These are phyloP conservation scores for Masticophis lateralis DNA, from an alignment of 2,797 vertebrate species.

Conservation along the genomic window DNA sequence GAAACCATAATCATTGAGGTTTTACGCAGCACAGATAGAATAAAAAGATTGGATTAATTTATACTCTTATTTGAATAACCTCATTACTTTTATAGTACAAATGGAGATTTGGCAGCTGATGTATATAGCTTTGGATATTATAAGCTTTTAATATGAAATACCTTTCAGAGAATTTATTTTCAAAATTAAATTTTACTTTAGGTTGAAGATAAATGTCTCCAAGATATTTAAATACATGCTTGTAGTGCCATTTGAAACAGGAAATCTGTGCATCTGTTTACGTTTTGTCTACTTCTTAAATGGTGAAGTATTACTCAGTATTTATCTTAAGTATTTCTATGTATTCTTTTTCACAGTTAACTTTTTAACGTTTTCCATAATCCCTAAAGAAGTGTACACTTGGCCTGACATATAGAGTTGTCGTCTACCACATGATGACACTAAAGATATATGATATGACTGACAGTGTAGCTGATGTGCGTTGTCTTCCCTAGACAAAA, in stretches of 20 bases:
- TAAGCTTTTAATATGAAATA: slow-evolving; percentile 68
- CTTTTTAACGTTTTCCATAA: slow-evolving; percentile 82
- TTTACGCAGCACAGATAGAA: slow-evolving; percentile 83
- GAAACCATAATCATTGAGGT: slow-evolving; percentile 98
- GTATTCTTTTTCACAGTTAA: slow-evolving; percentile 78
- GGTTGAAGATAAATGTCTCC: slow-evolving; percentile 65
- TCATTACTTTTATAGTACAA: slow-evolving; percentile 96
- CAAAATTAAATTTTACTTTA: slow-evolving; percentile 64
- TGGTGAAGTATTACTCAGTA: slow-evolving; percentile 44
- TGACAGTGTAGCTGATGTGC: slow-evolving; percentile 91
- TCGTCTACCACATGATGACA: slow-evolving; percentile 93
- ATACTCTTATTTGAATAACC: slow-evolving; percentile 94
- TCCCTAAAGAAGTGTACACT: slow-evolving; percentile 86
- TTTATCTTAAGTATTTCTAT: slow-evolving; percentile 67
- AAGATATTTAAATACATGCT: slow-evolving; percentile 64
- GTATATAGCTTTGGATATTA: slow-evolving; percentile 81
- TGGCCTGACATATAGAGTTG: slow-evolving; percentile 97
- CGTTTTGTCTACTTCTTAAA: slow-evolving; percentile 64
- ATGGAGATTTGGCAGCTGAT: slow-evolving; percentile 85
- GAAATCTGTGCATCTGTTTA: slow-evolving; percentile 62
- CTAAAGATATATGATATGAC: slow-evolving; percentile 97
- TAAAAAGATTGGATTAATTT: slow-evolving; percentile 92
- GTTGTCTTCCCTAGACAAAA: slow-evolving; percentile 94
- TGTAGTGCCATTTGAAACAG: slow-evolving; percentile 60
- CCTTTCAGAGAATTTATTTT: slow-evolving; percentile 66